Conservation (phyloP, 2,113 vertebrate genomes). For the Ceuthmochares aereus region DNA sequence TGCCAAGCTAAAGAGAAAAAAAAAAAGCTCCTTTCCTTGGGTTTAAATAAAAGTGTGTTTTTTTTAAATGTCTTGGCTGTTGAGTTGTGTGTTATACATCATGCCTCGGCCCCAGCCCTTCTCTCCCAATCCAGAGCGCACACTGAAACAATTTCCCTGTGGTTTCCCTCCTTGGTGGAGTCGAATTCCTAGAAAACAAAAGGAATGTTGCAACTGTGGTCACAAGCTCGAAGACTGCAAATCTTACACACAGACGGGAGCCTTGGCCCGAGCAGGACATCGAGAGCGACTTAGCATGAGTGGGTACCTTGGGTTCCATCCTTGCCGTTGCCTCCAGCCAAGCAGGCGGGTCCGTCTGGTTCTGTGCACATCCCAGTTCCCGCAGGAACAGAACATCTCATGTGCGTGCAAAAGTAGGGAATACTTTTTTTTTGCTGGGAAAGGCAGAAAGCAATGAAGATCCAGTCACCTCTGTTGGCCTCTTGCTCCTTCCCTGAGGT, state of each 20-base stretch:
- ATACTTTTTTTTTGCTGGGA: neutral
- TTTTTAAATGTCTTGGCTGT: conserved; percentile 26
- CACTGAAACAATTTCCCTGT: conserved; percentile 75
- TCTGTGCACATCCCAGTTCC: rapidly evolving
- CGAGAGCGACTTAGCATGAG: neutral
- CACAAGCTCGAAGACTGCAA: neutral
- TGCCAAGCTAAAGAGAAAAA: conserved; percentile 52
- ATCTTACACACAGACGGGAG: neutral
- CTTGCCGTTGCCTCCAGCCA: neutral
- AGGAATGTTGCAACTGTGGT: conserved; percentile 59
- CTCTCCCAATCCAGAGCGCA: conserved; percentile 51
- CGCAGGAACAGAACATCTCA: rapidly evolving
- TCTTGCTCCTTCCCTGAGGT: neutral
- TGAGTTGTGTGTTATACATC: conserved; percentile 49
- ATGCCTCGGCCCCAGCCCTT: conserved; percentile 38
- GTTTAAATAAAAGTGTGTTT: conserved; percentile 1
- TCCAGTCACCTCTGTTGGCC: rapidly evolving
- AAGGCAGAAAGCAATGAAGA: neutral
- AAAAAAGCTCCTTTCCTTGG: conserved; percentile 5
- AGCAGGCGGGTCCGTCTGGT: neutral
- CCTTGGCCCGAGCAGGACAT: neutral
- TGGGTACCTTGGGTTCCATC: neutral
- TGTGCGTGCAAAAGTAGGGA: rapidly evolving
- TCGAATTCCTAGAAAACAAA: conserved; percentile 78
- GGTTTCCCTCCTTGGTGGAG: conserved; percentile 75